Evolutionary conservation across 1,140 invertebrate genomes (phyloP).

Genomic region (Ctenoplectra terminalis): DNA sequence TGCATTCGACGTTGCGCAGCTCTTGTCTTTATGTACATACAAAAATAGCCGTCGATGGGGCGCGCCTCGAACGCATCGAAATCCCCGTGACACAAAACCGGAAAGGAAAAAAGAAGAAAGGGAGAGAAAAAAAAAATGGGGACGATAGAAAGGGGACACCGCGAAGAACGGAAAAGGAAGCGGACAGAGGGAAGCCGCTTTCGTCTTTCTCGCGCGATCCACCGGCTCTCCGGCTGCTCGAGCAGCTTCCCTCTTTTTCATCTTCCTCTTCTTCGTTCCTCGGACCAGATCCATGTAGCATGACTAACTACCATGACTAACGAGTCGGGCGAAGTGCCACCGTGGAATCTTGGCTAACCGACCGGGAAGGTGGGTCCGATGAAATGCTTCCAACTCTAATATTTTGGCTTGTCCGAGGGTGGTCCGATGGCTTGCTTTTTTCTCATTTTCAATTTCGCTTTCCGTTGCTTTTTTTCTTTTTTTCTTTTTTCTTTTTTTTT

Average conservation of each 20-base stretch:
- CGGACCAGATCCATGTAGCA: constrained; percentile 65
- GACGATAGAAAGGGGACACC: neutral
- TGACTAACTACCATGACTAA: constrained; percentile 80
- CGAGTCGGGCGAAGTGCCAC: constrained; percentile 77
- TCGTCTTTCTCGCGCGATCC: constrained; percentile 20
- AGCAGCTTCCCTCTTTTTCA: constrained; percentile 23
- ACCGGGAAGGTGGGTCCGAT: constrained; percentile 46
- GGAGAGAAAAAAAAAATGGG: constrained; percentile 15
- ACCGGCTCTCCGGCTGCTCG: constrained; percentile 2
- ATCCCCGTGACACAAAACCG: constrained; percentile 33
- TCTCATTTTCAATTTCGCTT: neutral
- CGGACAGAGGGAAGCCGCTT: constrained; percentile 17
- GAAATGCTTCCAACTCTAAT: constrained; percentile 61
- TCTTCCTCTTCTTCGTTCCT: constrained; percentile 53
- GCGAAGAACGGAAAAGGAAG: constrained; percentile 19
- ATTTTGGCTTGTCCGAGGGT: constrained; percentile 45
- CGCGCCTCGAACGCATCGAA: constrained; percentile 61
- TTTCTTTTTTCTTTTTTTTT: constrained; percentile 1
- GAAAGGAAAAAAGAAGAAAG: constrained; percentile 1
- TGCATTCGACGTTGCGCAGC: constrained; percentile 72
- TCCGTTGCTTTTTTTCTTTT: neutral
- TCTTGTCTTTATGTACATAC: constrained; percentile 62
- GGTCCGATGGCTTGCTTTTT: neutral
- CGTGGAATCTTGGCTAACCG: constrained; percentile 74
- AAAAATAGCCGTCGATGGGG: constrained; percentile 68